These are phyloP conservation scores for Agapornis canus DNA, from an alignment of 2,797 vertebrate genomes.

Conservation along the genomic window DNA sequence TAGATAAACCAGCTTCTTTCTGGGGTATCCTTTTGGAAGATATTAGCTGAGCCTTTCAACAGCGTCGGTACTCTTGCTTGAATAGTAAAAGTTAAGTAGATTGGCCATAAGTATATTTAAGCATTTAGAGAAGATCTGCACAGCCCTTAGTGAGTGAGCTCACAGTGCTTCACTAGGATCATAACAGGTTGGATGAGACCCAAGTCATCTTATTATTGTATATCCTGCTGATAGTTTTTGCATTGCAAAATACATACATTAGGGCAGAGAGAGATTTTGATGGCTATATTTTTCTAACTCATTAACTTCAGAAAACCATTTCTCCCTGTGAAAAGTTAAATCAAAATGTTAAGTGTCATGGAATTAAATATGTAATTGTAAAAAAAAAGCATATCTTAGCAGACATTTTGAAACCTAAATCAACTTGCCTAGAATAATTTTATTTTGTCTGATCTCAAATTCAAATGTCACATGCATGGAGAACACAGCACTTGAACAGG, in stretches of 20 bases:
- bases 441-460: background rate
- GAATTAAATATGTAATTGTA: background rate
- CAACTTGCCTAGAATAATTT: background rate
- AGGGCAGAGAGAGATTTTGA: background rate
- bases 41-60: background rate
- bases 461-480: background rate
- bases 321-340: background rate
- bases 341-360: background rate
- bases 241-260: background rate
- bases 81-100: background rate
- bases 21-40: background rate
- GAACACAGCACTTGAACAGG: background rate
- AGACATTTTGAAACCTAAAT: background rate
- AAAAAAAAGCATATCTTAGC: background rate
- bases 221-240: background rate
- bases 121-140: background rate
- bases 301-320: background rate
- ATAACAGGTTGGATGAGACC: rapidly evolving
- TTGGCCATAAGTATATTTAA: background rate
- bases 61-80: background rate
- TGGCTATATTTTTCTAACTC: background rate
- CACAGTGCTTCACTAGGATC: background rate
- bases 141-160: background rate
- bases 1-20: background rate
- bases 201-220: background rate